These are phyloP conservation scores for Balaeniceps rex DNA, from an alignment of 2,113 vertebrate genomes.

Conservation along the genomic window DNA sequence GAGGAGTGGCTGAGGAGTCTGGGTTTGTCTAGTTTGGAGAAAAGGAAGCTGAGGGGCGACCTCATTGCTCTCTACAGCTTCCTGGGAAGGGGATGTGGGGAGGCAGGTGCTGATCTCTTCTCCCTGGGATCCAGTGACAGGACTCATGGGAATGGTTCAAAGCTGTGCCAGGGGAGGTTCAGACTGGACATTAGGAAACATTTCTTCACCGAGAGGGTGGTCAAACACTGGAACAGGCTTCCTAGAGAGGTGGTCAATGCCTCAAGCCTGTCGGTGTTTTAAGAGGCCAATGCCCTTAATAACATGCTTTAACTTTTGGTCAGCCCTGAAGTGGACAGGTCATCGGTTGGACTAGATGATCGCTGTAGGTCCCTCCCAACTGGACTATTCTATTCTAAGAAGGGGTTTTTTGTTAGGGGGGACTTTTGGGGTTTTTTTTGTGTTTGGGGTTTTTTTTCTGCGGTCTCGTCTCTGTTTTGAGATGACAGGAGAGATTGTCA, in stretches of 20 bases:
- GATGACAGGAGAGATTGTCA: background rate
- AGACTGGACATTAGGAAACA: background rate
- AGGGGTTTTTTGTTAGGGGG: background rate
- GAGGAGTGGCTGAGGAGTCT: background rate
- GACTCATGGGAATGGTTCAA: background rate
- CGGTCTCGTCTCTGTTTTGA: background rate
- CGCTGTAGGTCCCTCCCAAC: rapidly evolving
- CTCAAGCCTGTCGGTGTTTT: background rate
- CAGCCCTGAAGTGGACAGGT: no score
- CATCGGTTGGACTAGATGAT: background rate
- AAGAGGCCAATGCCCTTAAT: background rate
- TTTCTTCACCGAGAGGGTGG: background rate
- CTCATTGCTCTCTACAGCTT: background rate
- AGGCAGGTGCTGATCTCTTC: background rate
- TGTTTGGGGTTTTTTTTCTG: background rate
- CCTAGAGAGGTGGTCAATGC: background rate
- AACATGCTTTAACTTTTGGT: background rate
- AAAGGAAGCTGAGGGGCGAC: background rate
- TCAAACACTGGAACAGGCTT: background rate
- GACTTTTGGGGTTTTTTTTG: background rate
- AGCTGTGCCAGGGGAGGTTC: background rate
- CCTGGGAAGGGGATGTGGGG: background rate
- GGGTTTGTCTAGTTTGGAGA: background rate
- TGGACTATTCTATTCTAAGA: background rate
- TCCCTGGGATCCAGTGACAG: background rate